Evolutionary conservation across 2,888 invertebrate species (phyloP).

Genomic region (Agapostemon virescens): DNA sequence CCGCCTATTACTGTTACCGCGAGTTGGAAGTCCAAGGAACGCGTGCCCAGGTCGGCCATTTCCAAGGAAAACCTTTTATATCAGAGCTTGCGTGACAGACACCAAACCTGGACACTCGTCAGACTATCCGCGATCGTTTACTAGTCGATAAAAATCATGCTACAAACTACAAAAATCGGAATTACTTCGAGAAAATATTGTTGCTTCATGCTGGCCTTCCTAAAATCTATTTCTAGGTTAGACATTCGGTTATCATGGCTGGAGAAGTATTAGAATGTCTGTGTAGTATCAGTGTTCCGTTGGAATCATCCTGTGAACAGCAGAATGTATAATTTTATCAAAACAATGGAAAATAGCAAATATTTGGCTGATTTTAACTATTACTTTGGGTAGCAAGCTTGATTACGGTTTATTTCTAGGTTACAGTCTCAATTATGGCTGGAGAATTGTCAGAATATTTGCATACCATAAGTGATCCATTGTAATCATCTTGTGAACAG

Average conservation of each 20-base stretch:
- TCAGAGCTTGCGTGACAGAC: background rate
- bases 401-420: too few relatives aligned
- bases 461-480: background rate
- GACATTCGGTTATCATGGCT: background rate
- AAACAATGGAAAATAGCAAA: background rate
- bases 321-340: background rate
- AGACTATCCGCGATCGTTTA: background rate
- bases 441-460: background rate
- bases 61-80: conserved; percentile 9
- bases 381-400: background rate
- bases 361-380: background rate
- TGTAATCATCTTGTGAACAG: background rate
- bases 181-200: background rate
- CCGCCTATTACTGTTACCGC: conserved; percentile 53
- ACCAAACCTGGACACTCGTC: background rate
- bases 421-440: background rate
- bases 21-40: conserved; percentile 42
- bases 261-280: background rate
- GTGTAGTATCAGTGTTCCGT: background rate
- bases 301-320: background rate
- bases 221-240: background rate
- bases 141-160: background rate
- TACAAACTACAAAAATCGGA: background rate
- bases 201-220: background rate
- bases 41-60: conserved; percentile 47